Conservation (phyloP, 2,113 vertebrate species). For the Anhinga anhinga region DNA sequence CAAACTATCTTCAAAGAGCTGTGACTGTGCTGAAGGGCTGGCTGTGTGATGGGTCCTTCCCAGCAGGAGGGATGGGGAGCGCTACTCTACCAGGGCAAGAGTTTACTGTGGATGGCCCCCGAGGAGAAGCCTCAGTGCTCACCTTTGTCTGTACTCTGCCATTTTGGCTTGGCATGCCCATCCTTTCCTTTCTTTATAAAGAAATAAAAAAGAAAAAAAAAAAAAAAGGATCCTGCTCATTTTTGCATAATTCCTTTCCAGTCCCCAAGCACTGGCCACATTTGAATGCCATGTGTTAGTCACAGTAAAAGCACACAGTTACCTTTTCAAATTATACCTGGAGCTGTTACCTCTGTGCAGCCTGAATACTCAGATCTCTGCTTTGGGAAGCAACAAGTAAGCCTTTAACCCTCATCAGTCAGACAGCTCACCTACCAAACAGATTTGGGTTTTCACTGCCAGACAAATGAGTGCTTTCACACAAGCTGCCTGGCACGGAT, state of each 20-base stretch:
- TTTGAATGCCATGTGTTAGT: background rate
- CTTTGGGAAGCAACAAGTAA: background rate
- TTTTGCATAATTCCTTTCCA: background rate
- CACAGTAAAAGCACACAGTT: background rate
- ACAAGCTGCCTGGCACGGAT: background rate
- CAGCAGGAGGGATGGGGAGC: background rate
- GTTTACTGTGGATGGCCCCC: background rate
- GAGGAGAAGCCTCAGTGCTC: background rate
- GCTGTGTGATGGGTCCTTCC: background rate
- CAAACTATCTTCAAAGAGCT: constrained; percentile 14
- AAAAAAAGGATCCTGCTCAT: background rate
- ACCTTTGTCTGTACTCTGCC: background rate
- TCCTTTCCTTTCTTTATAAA: constrained; percentile 34
- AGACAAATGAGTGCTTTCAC: background rate
- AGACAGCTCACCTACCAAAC: background rate
- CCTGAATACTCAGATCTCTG: background rate
- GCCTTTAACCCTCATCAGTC: background rate
- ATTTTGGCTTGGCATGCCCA: background rate
- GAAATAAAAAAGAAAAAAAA: background rate
- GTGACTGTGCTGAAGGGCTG: background rate
- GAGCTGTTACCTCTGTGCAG: background rate
- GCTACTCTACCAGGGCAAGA: background rate
- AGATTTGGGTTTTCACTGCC: background rate
- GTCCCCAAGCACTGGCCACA: background rate
- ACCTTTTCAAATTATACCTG: background rate